Conservation (phyloP, 2,888 invertebrate genomes). For the Phyllotreta striolata region DNA sequence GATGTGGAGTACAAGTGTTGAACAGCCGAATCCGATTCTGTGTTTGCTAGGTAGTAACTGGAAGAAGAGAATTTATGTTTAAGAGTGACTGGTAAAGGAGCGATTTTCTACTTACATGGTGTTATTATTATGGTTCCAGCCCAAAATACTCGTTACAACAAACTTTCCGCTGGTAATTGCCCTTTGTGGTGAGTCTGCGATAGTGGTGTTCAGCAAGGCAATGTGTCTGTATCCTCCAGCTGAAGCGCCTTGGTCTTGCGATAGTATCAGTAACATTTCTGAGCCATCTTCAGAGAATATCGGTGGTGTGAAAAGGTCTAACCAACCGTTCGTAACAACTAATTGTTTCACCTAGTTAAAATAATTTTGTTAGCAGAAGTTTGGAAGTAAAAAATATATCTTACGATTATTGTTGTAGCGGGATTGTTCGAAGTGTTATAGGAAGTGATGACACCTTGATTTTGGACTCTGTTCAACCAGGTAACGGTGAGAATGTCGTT, state of each 20-base stretch:
- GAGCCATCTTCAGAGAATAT: slow-evolving; percentile 73
- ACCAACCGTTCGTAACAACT: slow-evolving; percentile 73
- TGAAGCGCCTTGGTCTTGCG: slow-evolving; percentile 68
- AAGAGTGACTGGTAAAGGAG: background rate
- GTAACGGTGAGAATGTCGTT: slow-evolving; percentile 75
- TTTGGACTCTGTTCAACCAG: slow-evolving; percentile 92
- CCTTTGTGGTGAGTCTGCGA: slow-evolving; percentile 54
- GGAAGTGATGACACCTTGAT: slow-evolving; percentile 64
- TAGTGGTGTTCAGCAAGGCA: slow-evolving; percentile 64
- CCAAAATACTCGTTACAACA: slow-evolving; percentile 76
- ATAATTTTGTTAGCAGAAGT: no score
- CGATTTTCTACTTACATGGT: slow-evolving; percentile 68
- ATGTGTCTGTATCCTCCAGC: slow-evolving; percentile 72
- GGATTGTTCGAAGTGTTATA: slow-evolving; percentile 47
- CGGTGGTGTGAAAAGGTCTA: slow-evolving; percentile 79
- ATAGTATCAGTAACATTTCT: slow-evolving; percentile 76
- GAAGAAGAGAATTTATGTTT: slow-evolving; percentile 3
- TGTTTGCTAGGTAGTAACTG: slow-evolving; percentile 88
- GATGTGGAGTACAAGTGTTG: slow-evolving; percentile 83
- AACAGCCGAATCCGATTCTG: slow-evolving; percentile 75
- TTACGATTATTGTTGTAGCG: slow-evolving; percentile 30
- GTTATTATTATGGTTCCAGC: slow-evolving; percentile 72
- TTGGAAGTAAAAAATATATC: slow-evolving; percentile 35
- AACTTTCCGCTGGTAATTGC: slow-evolving; percentile 70
- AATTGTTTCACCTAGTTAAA: slow-evolving; percentile 64